phyloP scores from a whole-genome alignment of 2,888 invertebrate species.

The Pyrochroa serraticornis region DNA sequence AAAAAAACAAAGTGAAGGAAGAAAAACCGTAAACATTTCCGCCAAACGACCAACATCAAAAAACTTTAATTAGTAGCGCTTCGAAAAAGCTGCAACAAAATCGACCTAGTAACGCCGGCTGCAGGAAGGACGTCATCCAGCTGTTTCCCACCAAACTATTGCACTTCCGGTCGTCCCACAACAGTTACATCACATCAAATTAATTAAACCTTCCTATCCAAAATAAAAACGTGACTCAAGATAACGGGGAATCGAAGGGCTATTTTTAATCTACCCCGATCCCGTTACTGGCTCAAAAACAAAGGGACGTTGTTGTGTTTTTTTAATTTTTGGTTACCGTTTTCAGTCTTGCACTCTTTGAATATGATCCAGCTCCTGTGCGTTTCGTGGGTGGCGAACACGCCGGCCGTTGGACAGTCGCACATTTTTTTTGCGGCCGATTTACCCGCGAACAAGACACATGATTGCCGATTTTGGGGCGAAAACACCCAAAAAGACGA shows the following conservation, averaged over 20 bases:
- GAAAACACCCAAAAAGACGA: slow-evolving; percentile 2
- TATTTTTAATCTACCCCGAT: slow-evolving; percentile 21
- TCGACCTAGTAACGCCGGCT: too few relatives aligned
- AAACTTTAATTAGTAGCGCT: too few relatives aligned
- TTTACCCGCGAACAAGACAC: too few relatives aligned
- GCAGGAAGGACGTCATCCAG: slow-evolving; percentile 3
- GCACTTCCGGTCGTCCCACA: neutral
- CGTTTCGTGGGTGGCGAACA: slow-evolving; percentile 71
- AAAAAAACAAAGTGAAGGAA: too few relatives aligned
- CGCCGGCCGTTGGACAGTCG: slow-evolving; percentile 64
- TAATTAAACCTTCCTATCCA: slow-evolving; percentile 27
- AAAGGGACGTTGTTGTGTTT: neutral
- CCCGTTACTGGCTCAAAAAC: slow-evolving; percentile 6
- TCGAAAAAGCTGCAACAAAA: too few relatives aligned
- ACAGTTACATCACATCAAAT: slow-evolving; percentile 24
- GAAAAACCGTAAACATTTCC: too few relatives aligned
- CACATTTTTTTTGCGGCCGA: slow-evolving; percentile 56
- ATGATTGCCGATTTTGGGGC: too few relatives aligned
- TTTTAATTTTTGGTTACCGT: slow-evolving; percentile 46
- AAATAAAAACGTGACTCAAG: slow-evolving; percentile 30
- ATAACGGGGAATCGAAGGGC: slow-evolving; percentile 18
- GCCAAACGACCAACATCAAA: too few relatives aligned
- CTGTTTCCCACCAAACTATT: slow-evolving; percentile 1
- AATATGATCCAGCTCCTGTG: slow-evolving; percentile 80
- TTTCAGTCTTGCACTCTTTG: slow-evolving; percentile 64